These are phyloP conservation scores for Sebastes diaconus DNA, from an alignment of 2,797 vertebrate species.

Conservation along the genomic window DNA sequence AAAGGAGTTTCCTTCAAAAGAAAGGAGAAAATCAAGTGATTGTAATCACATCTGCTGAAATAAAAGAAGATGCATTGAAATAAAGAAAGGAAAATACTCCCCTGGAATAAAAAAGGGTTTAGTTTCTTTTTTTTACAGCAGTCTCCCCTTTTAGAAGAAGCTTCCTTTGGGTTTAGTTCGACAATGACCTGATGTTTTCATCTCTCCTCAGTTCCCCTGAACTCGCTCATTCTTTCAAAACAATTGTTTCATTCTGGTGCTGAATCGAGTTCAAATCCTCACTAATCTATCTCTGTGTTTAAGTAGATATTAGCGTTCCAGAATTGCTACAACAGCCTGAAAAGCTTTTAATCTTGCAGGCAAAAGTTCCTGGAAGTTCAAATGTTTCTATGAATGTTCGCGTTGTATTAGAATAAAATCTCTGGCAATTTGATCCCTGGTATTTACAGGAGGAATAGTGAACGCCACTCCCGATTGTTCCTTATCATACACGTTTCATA, in stretches of 20 bases:
- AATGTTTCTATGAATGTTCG: constrained; percentile 12
- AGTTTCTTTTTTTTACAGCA: neutral
- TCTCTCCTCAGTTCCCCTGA: neutral
- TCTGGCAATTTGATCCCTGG: neutral
- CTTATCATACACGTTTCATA: constrained; percentile 27
- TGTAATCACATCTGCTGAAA: constrained; percentile 46
- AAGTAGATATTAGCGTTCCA: constrained; percentile 3
- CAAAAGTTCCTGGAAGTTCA: constrained; percentile 5
- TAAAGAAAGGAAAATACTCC: constrained; percentile 7
- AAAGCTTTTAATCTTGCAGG: constrained; percentile 2
- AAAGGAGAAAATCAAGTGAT: constrained; percentile 3
- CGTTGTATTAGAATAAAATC: neutral
- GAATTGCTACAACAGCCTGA: constrained; percentile 4
- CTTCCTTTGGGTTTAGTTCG: constrained; percentile 25
- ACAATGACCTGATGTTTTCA: constrained; percentile 39
- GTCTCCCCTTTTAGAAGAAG: neutral
- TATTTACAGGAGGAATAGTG: constrained; percentile 4
- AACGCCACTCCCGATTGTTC: neutral
- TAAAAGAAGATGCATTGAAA: constrained; percentile 18
- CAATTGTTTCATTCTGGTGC: constrained; percentile 11
- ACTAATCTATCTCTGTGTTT: constrained; percentile 5
- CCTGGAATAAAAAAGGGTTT: neutral
- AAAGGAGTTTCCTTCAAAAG: constrained; percentile 47
- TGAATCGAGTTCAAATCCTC: constrained; percentile 21
- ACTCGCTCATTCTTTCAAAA: constrained; percentile 18